Evolutionary conservation across 2,888 invertebrate species (phyloP), one percentile per base, ranked within the genome.

Genomic region (Tachina fera): DNA sequence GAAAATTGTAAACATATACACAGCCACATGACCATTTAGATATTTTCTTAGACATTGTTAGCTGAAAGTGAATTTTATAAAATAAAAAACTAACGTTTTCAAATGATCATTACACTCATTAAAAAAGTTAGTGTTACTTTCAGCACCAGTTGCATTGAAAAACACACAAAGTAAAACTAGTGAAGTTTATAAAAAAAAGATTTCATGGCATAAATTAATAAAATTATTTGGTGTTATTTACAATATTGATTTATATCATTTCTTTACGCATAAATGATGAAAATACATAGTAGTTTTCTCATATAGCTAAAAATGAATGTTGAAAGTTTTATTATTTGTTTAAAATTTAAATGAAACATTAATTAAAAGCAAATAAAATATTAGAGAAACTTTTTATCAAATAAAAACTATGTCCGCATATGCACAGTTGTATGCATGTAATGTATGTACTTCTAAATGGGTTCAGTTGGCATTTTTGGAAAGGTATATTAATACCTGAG

Each of bases 231-330:
- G 22, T 67, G 53, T 84, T 68, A 68, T 80, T 71, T 80, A 49
- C 39, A 71, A 67, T 80, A 84, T 80, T 84, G 80, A 84, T 80
- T 80, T 80, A 75, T 84, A 80, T 84, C 71, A 84, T 71, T 74
- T 72, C 60, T 80, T 72, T 74, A 82, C 85, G 85, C 78, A 78
- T 82, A 78, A 78, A 74, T 71, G 77, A 68, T 77, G 72, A 81
- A 77, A 77, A 47, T n/a, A n/a, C n/a, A n/a, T 31, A 43, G 45
- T 60, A 14, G 14, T 63, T 75, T 68, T 22, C 60, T 19, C n/a
- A 49, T 67, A 47, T n/a, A 47, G 43, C 9, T 58, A 45, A 61
- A 75, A 53, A 61, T 60, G 19, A 67, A 61, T 63, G 80, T 81
- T 84, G 84, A 81, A 84, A 81, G 84, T 85, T 81, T 77, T 63